Base-by-base conservation (phyloP, 2,888 invertebrate genomes). In the Aleiodes alternator region DNA sequence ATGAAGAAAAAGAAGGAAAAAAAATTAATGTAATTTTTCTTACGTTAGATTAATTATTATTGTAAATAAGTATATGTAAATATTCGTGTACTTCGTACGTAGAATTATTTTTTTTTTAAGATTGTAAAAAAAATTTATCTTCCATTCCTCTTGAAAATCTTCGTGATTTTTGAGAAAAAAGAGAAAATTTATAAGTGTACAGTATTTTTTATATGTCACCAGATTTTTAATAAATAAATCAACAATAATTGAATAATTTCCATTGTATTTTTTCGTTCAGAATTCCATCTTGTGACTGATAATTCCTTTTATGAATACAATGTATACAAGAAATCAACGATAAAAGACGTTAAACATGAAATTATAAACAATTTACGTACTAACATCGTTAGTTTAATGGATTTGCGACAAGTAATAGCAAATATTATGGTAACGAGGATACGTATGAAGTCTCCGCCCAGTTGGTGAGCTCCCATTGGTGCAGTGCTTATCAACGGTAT, bases 381-480 rank as follows among this genome's bases (percentile, higher is more conserved):
- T n/a, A 34, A n/a, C 38, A 14, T 16, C 38, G 38, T 61, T 38
- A 38, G 14, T 61, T 61, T 61, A 38, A 61, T 34, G 61, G 38
- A 61, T 61, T 7, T 14, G 14, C 38, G 34, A 38, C 23, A 34
- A 61, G 34, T 3, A 31, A 61, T 31, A 74, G 6, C 5, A 16
- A 74, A 77, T 73, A 70, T 76, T 73, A 73, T 75, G 59, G 12
- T 48, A 73, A 73, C 51, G 31, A 57, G 14, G 72, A 53, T 8
- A 12, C 38, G 55, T 14, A 38, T 31, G 7, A 50, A 78, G 64
- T 76, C 70, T 59, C 76, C 78, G 75, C 75, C 72, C 80, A 78
- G 77, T 74, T 48, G 53, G 53, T 78, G 80, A 80, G 79, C 53
- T 48, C 23, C 31, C 31, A 76, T 78, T 78, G 74, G 79, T 59